Percentiles rank a stretch among this genome's conserved stretches.
phyloP scores from a whole-genome alignment of 2,888 invertebrate genomes.

The Hyposoter dolosus region DNA sequence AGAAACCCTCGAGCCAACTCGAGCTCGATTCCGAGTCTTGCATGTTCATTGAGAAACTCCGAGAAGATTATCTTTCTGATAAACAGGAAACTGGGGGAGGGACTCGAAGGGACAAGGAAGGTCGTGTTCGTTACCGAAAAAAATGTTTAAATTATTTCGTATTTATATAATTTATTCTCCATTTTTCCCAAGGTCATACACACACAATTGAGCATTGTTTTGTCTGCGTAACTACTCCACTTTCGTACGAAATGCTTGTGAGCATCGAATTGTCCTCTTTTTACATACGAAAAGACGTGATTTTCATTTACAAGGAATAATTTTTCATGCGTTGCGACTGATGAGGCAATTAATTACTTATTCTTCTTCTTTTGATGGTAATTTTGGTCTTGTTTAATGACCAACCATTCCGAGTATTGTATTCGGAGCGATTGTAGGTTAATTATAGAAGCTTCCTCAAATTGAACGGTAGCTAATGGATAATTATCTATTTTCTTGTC shows the following conservation, averaged over 20 bases:
- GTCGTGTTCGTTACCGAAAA: neutral
- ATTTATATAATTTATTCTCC: constrained; percentile 1
- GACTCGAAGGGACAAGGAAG: neutral
- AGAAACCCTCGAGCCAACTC: constrained; percentile 23
- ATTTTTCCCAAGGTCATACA: constrained; percentile 1
- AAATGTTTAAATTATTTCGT: neutral
- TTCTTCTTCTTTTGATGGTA: neutral
- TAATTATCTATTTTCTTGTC: neutral
- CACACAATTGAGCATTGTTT: constrained; percentile 4
- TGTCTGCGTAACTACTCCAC: neutral
- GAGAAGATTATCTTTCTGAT: constrained; percentile 36
- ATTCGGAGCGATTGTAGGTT: neutral
- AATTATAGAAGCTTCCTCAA: neutral
- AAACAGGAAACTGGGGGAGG: neutral
- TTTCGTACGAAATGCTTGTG: neutral
- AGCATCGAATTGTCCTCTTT: neutral
- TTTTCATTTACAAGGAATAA: neutral
- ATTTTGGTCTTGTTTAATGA: neutral
- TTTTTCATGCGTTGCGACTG: neutral
- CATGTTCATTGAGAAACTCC: constrained; percentile 38
- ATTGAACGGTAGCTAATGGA: neutral
- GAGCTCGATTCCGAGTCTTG: constrained; percentile 44
- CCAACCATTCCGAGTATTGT: neutral
- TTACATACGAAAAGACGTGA: neutral
- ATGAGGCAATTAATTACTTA: neutral